Percentiles rank a stretch among this genome's conserved stretches.
These are phyloP conservation scores for Drosophila tripunctata DNA, from an alignment of 2,888 invertebrate species.

Conservation along the genomic window DNA sequence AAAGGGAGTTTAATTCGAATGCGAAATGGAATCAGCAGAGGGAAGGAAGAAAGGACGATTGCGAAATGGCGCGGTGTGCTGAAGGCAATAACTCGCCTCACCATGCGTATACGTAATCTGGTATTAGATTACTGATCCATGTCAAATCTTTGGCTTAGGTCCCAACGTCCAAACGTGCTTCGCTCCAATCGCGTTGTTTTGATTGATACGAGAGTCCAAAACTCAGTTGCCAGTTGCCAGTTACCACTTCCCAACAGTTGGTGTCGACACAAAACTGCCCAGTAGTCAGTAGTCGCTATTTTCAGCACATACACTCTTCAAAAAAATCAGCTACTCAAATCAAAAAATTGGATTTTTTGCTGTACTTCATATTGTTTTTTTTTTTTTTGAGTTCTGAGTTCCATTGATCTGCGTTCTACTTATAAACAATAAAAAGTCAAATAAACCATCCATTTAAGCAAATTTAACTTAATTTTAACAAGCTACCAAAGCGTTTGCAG, in stretches of 20 bases:
- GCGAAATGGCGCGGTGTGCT: constrained; percentile 7
- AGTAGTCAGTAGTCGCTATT: not conserved
- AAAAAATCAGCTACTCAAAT: no score
- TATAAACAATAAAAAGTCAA: no score
- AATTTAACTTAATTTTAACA: no score
- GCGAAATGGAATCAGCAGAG: not conserved
- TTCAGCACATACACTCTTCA: not conserved
- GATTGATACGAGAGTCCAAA: constrained; percentile 70
- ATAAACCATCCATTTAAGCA: no score
- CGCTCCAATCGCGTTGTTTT: constrained; percentile 67
- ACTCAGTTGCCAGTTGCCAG: constrained; percentile 21
- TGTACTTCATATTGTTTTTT: no score
- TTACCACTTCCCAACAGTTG: constrained; percentile 14
- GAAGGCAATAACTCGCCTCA: constrained; percentile 50
- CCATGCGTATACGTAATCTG: constrained; percentile 84
- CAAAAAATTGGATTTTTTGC: no score
- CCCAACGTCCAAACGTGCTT: constrained; percentile 17
- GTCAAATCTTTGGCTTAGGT: constrained; percentile 84
- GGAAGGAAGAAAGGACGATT: not conserved
- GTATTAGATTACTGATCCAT: constrained; percentile 85
- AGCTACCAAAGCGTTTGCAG: no score
- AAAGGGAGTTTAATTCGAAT: constrained; percentile 5
- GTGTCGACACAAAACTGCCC: constrained; percentile 33
- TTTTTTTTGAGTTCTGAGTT: no score
- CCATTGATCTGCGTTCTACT: no score